Percentiles rank a stretch among this genome's conserved stretches.
Conservation (phyloP, 2,113 vertebrate species). For the Chionis minor region DNA sequence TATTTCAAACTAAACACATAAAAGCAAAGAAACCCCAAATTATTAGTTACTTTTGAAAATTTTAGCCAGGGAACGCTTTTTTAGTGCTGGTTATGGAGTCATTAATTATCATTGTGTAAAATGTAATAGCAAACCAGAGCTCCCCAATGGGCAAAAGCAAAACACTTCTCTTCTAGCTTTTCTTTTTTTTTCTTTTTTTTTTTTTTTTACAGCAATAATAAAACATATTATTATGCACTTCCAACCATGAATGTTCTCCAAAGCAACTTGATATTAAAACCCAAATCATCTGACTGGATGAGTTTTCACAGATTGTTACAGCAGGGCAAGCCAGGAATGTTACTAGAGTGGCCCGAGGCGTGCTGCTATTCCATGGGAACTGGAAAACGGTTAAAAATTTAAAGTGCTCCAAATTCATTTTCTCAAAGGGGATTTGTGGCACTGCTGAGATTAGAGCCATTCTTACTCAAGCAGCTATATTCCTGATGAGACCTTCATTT, state of each 20-base stretch:
- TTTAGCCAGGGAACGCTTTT: constrained; percentile 21
- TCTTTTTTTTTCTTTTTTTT: neutral
- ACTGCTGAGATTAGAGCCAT: neutral
- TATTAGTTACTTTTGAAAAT: neutral
- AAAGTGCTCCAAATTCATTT: constrained; percentile 7
- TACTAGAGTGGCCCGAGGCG: constrained; percentile 13
- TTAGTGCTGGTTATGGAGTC: constrained; percentile 4
- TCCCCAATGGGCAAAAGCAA: constrained; percentile 33
- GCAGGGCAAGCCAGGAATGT: constrained; percentile 27
- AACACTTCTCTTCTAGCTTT: neutral
- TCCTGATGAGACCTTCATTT: neutral
- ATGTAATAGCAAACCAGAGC: constrained; percentile 15
- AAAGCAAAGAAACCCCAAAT: neutral
- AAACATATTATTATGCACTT: constrained; percentile 17
- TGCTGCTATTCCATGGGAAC: neutral
- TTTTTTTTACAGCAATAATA: neutral
- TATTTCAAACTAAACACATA: neutral
- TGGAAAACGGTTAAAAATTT: constrained; percentile 4
- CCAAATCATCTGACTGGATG: constrained; percentile 27
- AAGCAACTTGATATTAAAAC: constrained; percentile 52
- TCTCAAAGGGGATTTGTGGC: constrained; percentile 28
- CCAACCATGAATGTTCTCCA: constrained; percentile 10
- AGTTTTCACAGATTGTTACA: constrained; percentile 34
- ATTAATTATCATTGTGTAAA: constrained; percentile 37
- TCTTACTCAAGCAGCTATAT: neutral